Base-by-base conservation (phyloP, 2,113 vertebrate species). In the Salvelinus fontinalis region DNA sequence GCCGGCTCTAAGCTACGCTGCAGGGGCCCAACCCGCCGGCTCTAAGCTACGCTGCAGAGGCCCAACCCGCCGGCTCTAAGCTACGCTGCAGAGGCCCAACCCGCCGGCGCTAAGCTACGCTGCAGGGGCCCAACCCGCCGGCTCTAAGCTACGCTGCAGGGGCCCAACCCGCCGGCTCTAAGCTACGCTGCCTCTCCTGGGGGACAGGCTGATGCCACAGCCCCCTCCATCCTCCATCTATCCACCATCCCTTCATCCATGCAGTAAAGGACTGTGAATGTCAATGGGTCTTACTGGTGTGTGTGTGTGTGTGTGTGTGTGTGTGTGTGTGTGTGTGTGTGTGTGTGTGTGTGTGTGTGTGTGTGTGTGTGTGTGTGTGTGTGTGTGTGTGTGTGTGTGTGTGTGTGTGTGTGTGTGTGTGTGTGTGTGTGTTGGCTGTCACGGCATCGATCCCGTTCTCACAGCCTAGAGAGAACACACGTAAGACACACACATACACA, bases 251-350 rank as follows among this genome's bases (percentile, higher is more conserved):
- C 24, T 49, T 54, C 22, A 54, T 69, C 31, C 31, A 20, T 48
- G 18, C 54, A 24, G 6, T 13, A 20, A 20, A 27, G 7, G 8
- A 31, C 22, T 39, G 54, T n/a, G 71, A 39, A 59, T 73, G 71
- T 62, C 51, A 59, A n/a, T 60, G 65, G 27, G 13, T 51, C 48
- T 14, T 14, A 39, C 4, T 8, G 16, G 26, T 59, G 24, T 70
- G 29, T 26, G 51, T 68, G 54, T 74, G 73, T 66, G 59, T 31
- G 31, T 74, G 57, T 74, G 72, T 74, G 57, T 51, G 26, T 68
- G 24, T 76, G 54, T 27, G 51, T 68, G 54, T 74, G 73, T 49
- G 34, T 24, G 48, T 68, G 65, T 31, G 48, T 6, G 31, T 6
- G 18, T 68, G 24, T 76, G 51, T 44, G 51, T 67, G 54, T 74